phyloP scores from a whole-genome alignment of 1,140 invertebrate species.

The Camponotus pennsylvanicus region DNA sequence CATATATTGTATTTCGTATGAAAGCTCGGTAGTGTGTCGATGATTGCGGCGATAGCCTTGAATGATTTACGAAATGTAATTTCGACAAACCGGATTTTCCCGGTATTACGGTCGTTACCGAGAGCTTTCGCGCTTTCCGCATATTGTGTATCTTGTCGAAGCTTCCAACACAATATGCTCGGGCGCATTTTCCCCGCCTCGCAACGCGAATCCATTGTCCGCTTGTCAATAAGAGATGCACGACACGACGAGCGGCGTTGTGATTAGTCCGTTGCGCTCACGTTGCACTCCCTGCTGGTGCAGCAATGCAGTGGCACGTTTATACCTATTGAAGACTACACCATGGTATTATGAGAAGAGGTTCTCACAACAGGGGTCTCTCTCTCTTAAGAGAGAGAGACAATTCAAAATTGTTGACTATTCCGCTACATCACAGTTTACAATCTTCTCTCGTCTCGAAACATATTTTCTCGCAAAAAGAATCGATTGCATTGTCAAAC shows the following conservation, averaged over 20 bases:
- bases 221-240: slow-evolving; percentile 76
- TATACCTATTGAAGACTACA: slow-evolving; percentile 39
- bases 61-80: background rate
- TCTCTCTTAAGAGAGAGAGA: background rate
- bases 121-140: slow-evolving; percentile 8
- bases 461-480: background rate
- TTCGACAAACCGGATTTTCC: slow-evolving; percentile 10
- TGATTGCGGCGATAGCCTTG: slow-evolving; percentile 11
- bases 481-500: background rate
- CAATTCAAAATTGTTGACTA: background rate
- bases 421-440: background rate
- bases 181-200: slow-evolving; percentile 52
- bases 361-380: background rate
- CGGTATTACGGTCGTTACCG: background rate
- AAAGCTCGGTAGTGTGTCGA: background rate
- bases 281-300: slow-evolving; percentile 33
- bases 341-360: background rate
- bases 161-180: slow-evolving; percentile 32
- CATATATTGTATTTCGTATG: background rate
- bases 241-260: slow-evolving; percentile 52
- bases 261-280: slow-evolving; percentile 55
- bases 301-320: slow-evolving; percentile 18
- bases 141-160: slow-evolving; percentile 48
- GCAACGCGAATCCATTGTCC: slow-evolving; percentile 76
- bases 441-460: background rate